phyloP scores from a whole-genome alignment of 1,140 invertebrate genomes.

The Aplysia californica region DNA sequence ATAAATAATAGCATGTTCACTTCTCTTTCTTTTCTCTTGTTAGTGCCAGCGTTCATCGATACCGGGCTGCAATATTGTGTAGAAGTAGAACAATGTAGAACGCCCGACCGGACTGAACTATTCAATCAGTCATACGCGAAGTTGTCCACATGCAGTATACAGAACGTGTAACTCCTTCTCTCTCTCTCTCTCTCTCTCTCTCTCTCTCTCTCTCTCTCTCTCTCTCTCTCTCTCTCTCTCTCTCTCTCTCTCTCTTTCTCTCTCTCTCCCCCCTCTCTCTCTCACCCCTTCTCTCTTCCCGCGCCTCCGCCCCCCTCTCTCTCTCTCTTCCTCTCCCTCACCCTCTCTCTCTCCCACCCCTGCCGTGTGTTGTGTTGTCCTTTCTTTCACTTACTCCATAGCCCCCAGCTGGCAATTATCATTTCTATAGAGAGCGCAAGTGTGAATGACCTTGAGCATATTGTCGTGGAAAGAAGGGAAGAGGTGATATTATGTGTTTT shows the following conservation, averaged over 20 bases:
- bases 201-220: conserved; percentile 24
- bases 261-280: conserved; percentile 4
- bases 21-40: too few species aligned
- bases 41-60: neutral
- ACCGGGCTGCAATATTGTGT: neutral
- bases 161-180: neutral
- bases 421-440: too few species aligned
- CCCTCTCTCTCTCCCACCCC: neutral
- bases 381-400: neutral
- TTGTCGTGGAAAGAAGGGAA: too few species aligned
- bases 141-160: neutral
- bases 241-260: conserved; percentile 4
- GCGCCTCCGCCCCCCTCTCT: neutral
- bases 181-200: neutral
- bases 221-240: conserved; percentile 28
- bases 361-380: neutral
- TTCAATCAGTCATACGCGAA: too few species aligned
- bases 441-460: too few species aligned
- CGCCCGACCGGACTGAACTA: too few species aligned
- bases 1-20: too few species aligned
- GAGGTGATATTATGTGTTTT: too few species aligned
- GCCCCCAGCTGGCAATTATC: too few species aligned
- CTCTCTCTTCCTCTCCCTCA: neutral
- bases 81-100: neutral
- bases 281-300: neutral